phyloP scores from a whole-genome alignment of 1,140 invertebrate genomes.

The Cryptotermes secundus region DNA sequence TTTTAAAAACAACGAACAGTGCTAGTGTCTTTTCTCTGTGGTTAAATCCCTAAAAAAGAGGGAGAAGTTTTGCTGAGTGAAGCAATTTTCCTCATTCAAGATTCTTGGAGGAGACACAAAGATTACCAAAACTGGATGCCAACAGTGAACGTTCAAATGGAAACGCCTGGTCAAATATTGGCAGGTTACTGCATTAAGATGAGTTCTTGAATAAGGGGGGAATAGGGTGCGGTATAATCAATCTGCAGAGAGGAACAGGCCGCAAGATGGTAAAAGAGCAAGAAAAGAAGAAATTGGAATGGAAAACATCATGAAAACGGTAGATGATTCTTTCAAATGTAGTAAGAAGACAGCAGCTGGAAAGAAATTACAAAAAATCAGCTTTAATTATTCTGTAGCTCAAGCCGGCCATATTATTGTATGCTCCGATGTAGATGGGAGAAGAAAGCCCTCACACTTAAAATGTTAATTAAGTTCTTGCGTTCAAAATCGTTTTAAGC shows the following conservation, averaged over 20 bases:
- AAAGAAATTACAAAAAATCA: not conserved
- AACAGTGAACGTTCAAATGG: conserved; percentile 12
- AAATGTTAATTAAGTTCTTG: conserved; percentile 3
- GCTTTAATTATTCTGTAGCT: conserved; percentile 12
- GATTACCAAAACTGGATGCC: conserved; percentile 1
- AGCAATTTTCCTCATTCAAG: conserved; percentile 43
- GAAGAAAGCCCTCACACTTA: not conserved
- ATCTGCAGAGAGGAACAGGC: not conserved
- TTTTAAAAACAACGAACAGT: conserved; percentile 37
- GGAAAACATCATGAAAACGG: conserved; percentile 21
- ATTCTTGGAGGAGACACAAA: not conserved
- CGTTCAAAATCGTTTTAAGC: not conserved
- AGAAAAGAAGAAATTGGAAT: not conserved
- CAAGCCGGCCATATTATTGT: not conserved
- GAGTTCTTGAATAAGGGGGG: not conserved
- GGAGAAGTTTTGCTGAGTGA: conserved; percentile 42
- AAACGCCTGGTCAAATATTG: conserved; percentile 27
- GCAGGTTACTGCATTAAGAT: conserved; percentile 25
- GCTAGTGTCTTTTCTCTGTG: not conserved
- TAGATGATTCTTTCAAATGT: conserved; percentile 11
- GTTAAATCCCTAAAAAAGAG: conserved; percentile 20
- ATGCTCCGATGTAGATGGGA: not conserved
- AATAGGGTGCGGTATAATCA: not conserved
- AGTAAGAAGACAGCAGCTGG: not conserved
- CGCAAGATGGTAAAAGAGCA: not conserved